These are phyloP conservation scores for Cryptophagus acutangulus DNA, from an alignment of 2,888 invertebrate species.

Conservation along the genomic window DNA sequence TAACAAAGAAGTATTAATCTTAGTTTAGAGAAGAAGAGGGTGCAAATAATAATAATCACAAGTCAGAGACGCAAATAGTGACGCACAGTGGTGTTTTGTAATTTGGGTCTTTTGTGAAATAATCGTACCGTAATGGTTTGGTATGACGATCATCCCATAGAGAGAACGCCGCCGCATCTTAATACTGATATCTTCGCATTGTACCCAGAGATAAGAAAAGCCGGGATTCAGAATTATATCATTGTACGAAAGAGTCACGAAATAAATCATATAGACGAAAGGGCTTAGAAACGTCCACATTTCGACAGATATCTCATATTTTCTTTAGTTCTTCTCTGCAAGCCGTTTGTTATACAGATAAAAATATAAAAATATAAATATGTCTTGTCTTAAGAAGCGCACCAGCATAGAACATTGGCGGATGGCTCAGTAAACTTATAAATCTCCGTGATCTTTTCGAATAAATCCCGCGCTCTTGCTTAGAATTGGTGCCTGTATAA, in stretches of 20 bases:
- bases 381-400: conserved; percentile 36
- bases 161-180: too few species aligned
- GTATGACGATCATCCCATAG: too few species aligned
- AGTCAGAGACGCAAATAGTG: too few species aligned
- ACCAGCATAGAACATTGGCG: conserved; percentile 21
- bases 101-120: too few species aligned
- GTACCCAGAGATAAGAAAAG: conserved; percentile 8
- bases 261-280: conserved; percentile 40
- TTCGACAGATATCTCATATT: conserved; percentile 44
- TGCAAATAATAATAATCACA: too few species aligned
- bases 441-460: conserved; percentile 38
- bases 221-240: conserved; percentile 24
- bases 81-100: too few species aligned
- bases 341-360: conserved; percentile 42
- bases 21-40: too few species aligned
- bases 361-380: conserved; percentile 47
- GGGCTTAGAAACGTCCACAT: conserved; percentile 37
- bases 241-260: conserved; percentile 17
- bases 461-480: conserved; percentile 40
- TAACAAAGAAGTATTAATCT: too few species aligned
- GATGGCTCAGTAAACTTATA: conserved; percentile 44
- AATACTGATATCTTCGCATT: too few species aligned
- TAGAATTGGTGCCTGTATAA: conserved; percentile 27
- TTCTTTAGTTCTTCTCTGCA: conserved; percentile 33
- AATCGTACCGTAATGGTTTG: too few species aligned